A percentile compares a stretch with the other conserved stretches of the same genome.
phyloP scores from a whole-genome alignment of 2,888 invertebrate genomes.

The Anarsia innoxiella region DNA sequence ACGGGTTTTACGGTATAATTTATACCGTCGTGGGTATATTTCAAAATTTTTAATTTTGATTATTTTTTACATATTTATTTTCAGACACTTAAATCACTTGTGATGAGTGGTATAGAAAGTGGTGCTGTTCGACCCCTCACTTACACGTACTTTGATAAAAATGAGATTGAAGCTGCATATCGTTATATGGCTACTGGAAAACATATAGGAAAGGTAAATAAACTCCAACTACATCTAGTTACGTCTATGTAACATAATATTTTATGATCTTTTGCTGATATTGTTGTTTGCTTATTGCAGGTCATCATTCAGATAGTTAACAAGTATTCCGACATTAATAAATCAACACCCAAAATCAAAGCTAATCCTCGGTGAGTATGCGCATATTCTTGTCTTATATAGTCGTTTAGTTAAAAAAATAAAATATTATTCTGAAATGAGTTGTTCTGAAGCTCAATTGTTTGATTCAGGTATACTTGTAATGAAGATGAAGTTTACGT shows the following conservation, averaged over 20 bases:
- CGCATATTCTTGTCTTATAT: neutral
- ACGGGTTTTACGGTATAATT: neutral
- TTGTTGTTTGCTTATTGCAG: neutral
- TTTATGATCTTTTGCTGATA: neutral
- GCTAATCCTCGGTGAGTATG: too few species aligned
- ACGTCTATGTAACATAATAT: neutral
- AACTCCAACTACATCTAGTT: neutral
- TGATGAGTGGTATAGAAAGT: conserved; percentile 68
- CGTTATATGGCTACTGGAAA: conserved; percentile 79
- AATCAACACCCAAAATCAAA: too few species aligned
- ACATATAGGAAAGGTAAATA: conserved; percentile 61
- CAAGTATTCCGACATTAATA: neutral
- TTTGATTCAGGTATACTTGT: neutral
- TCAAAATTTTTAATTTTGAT: neutral
- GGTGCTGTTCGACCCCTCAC: conserved; percentile 80
- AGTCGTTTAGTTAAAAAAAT: neutral
- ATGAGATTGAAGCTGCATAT: conserved; percentile 78
- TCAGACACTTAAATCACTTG: neutral
- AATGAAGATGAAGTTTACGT: conserved; percentile 42
- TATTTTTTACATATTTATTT: neutral
- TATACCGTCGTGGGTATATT: neutral
- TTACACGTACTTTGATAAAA: conserved; percentile 72
- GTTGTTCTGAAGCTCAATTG: too few species aligned
- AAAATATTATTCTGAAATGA: neutral
- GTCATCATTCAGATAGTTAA: neutral